Percentiles rank a stretch among this genome's conserved stretches.
Conservation (phyloP, 2,888 invertebrate species). For the Malthinus seriepunctatus region DNA sequence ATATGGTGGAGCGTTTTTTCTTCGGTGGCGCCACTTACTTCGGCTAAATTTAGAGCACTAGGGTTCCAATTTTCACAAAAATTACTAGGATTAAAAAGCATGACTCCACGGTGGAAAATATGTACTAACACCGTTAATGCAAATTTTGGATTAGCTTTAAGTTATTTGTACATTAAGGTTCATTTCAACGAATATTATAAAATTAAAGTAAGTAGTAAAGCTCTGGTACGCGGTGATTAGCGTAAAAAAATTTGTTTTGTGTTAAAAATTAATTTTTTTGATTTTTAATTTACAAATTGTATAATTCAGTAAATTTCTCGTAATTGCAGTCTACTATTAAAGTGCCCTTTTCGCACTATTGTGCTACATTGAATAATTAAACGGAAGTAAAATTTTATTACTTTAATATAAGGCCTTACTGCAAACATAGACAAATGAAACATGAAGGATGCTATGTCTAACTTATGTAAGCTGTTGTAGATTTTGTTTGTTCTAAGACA, state of each 20-base stretch:
- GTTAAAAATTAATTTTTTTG: too few relatives aligned
- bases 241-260: too few relatives aligned
- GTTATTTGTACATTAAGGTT: constrained; percentile 64
- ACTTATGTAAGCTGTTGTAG: background rate
- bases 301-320: too few relatives aligned
- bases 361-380: too few relatives aligned
- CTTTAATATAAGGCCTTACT: too few relatives aligned
- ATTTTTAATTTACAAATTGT: too few relatives aligned
- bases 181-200: constrained; percentile 64
- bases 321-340: too few relatives aligned
- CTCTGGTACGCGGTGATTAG: too few relatives aligned
- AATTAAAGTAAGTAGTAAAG: constrained; percentile 59
- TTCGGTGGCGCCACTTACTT: constrained; percentile 65
- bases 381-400: too few relatives aligned
- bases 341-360: too few relatives aligned
- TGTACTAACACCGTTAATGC: constrained; percentile 67
- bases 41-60: constrained; percentile 60
- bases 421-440: background rate
- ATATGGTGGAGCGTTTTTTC: constrained; percentile 74
- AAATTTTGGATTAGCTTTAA: constrained; percentile 68
- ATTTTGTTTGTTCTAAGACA: background rate
- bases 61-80: constrained; percentile 69
- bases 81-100: constrained; percentile 66
- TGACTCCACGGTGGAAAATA: constrained; percentile 67
- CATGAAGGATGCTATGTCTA: background rate